These are phyloP conservation scores for Cryptosula pallasiana DNA, from an alignment of 2,888 invertebrate genomes.

Conservation along the genomic window DNA sequence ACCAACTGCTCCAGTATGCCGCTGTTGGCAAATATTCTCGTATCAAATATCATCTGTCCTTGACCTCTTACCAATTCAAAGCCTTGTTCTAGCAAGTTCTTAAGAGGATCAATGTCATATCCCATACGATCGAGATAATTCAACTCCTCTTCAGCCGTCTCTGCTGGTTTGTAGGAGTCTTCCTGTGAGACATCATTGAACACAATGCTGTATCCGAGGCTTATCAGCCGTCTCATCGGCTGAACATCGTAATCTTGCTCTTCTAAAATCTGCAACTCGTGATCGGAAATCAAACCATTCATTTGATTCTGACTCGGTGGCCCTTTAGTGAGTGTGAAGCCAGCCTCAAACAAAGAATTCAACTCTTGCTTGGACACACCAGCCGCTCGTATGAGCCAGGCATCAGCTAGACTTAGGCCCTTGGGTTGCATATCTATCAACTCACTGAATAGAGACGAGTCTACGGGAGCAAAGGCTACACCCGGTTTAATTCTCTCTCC, in stretches of 20 bases:
- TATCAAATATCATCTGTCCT: background rate
- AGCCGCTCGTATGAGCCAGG: background rate
- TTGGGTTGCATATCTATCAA: constrained; percentile 8
- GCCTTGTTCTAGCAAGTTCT: background rate
- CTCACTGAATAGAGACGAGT: background rate
- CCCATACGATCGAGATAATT: background rate
- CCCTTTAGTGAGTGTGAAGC: background rate
- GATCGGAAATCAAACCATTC: background rate
- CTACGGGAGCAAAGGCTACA: background rate
- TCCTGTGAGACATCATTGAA: background rate
- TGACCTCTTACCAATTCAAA: background rate
- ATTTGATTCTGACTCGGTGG: background rate
- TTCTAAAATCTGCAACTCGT: background rate
- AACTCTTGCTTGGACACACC: background rate
- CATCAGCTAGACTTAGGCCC: constrained; percentile 17
- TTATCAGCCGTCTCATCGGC: constrained; percentile 8
- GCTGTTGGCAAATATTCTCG: background rate
- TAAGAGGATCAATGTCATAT: background rate
- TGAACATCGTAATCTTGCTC: background rate
- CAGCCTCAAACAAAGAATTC: background rate
- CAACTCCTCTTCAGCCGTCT: background rate
- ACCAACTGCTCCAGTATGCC: background rate
- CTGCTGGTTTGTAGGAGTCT: background rate
- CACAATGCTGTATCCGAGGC: constrained; percentile 6
- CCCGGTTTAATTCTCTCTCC: background rate